phyloP scores from a whole-genome alignment of 2,797 vertebrate species.

The Octomys mimax region DNA sequence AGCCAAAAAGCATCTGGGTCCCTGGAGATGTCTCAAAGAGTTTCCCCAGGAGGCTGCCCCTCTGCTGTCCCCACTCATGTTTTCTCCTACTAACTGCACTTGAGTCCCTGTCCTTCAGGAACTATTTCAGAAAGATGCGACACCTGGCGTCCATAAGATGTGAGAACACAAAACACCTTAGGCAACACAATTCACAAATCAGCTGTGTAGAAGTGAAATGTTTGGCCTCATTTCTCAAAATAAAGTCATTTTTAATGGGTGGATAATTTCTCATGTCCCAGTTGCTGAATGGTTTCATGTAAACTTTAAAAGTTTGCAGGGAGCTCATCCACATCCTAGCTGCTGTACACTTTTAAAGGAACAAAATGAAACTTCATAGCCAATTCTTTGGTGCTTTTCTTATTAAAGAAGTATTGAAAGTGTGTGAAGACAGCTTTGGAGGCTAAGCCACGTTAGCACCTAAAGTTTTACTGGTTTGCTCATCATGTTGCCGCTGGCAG shows the following conservation, averaged over 20 bases:
- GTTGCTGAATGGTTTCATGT: constrained; percentile 63
- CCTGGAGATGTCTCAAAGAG: constrained; percentile 47
- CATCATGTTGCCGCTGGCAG: not conserved
- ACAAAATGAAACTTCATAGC: not conserved
- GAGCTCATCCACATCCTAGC: not conserved
- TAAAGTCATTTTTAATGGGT: constrained; percentile 75
- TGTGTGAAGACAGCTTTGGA: not conserved
- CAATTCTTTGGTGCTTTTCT: not conserved
- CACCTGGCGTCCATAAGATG: constrained; percentile 62
- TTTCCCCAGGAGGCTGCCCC: constrained; percentile 47
- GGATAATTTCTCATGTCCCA: constrained; percentile 70
- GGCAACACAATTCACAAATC: constrained; percentile 76
- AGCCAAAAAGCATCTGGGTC: constrained; percentile 21
- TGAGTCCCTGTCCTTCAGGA: constrained; percentile 59
- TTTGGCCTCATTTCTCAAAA: constrained; percentile 84
- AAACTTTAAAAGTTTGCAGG: constrained; percentile 46
- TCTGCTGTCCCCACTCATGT: constrained; percentile 18
- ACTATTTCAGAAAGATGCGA: constrained; percentile 75
- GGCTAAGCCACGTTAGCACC: not conserved
- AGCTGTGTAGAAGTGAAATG: constrained; percentile 74
- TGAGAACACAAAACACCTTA: constrained; percentile 77
- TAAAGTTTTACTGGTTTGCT: not conserved
- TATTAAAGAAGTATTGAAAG: not conserved
- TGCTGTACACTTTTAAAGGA: constrained; percentile 41
- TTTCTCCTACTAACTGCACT: constrained; percentile 35